phyloP scores from a whole-genome alignment of 1,140 invertebrate genomes.

The Agraylea sexmaculata region DNA sequence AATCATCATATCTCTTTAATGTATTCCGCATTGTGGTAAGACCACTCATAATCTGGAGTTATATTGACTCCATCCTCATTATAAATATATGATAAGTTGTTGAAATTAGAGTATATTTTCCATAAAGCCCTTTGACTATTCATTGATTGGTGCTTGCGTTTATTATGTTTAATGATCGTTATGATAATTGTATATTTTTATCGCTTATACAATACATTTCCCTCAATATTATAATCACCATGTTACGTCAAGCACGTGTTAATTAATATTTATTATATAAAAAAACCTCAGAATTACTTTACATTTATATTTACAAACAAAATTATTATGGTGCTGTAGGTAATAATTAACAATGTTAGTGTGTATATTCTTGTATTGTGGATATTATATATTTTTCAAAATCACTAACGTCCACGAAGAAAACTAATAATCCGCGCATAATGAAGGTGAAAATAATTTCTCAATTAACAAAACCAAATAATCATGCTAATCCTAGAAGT shows the following conservation, averaged over 20 bases:
- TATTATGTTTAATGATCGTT: too few relatives aligned
- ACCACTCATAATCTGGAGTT: neutral
- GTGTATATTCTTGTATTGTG: neutral
- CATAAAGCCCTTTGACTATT: too few relatives aligned
- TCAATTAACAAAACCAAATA: conserved; percentile 22
- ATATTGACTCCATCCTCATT: conserved; percentile 2
- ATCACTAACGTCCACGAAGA: conserved; percentile 1
- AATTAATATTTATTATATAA: neutral
- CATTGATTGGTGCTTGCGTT: too few relatives aligned
- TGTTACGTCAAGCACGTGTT: conserved; percentile 3
- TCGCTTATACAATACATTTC: neutral
- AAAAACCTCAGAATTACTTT: conserved; percentile 2
- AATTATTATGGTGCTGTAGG: neutral
- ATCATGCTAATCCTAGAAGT: conserved; percentile 22
- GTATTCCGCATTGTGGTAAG: neutral
- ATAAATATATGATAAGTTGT: neutral
- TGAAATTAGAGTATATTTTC: neutral
- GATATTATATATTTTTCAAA: neutral
- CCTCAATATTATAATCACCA: conserved; percentile 1
- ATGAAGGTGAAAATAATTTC: conserved; percentile 6
- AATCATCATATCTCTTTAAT: neutral
- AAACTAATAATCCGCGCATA: neutral
- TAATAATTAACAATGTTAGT: neutral
- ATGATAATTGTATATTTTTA: conserved; percentile 1
- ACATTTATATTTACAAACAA: conserved; percentile 4